Base-by-base conservation (phyloP, 2,113 vertebrate species). In the Panthera leo region DNA sequence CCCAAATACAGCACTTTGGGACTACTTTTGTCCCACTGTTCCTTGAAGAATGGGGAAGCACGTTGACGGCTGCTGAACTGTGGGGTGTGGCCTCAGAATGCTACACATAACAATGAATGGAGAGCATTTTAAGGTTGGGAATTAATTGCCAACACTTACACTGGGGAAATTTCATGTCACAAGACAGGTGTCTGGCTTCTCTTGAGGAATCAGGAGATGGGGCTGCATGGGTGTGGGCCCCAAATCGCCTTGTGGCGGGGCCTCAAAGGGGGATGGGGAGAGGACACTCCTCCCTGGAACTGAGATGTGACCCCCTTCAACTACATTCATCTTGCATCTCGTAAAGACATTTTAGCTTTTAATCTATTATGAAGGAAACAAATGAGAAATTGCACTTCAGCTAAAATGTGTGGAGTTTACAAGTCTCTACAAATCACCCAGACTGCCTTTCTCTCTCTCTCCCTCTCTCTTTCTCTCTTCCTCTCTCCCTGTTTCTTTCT, bases 231-330 rank as follows among this genome's bases (percentile, higher is more conserved):
- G 9, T 27, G 29, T 61, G 67, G 36, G 16, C 18, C 15, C 13
- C 29, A 23, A 15, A 0, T 36, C 65, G 13, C 19, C 83, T 13
- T 14, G 21, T 16, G 23, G 34, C 42, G 75, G 68, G 45, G 51
- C 34, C 13, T 9, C 10, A 2, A 13, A 71, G 63, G 42, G 3
- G 31, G 23, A 36, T 13, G 23, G 7, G 5, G 21, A 61, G 45
- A 51, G 29, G 13, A 0, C 3, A 15, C 5, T 3, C 3, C 5
- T 21, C 5, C 2, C 15, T 8, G 1, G 16, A 13, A 94, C 7
- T 12, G 21, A 51, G 71, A 14, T 11, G 4, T 1, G 13, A 15
- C 29, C 15, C 15, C 18, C 3, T 36, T 7, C 21, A 10, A 15
- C 21, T 36, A 45, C 29, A n/a, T 55, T 71, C 36, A 53, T 19